These are phyloP conservation scores for Myanophis thanlyinensis DNA, from an alignment of 2,113 vertebrate genomes.

Conservation along the genomic window DNA sequence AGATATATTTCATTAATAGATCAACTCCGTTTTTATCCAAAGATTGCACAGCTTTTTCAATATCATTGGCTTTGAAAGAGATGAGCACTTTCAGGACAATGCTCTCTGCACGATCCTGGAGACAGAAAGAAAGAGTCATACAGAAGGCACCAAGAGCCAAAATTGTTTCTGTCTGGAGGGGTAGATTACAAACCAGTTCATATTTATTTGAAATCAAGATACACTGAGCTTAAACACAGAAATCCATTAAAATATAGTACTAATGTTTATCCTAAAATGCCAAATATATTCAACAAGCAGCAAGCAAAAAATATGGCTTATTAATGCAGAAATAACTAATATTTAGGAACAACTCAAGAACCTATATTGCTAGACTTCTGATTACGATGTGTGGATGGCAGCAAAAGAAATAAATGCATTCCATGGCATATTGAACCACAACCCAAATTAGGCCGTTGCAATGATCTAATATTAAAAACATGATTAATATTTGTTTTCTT, in stretches of 20 bases:
- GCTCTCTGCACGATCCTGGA: constrained; percentile 91
- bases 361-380: not conserved
- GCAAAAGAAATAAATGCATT: no score
- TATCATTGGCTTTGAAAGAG: constrained; percentile 93
- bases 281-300: not conserved
- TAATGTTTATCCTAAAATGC: not conserved
- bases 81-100: constrained; percentile 95
- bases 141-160: not conserved
- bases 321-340: not conserved
- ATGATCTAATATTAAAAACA: not conserved
- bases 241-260: not conserved
- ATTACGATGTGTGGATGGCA: not conserved
- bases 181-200: not conserved
- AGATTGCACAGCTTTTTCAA: constrained; percentile 94
- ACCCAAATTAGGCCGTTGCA: not conserved
- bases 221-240: not conserved
- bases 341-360: not conserved
- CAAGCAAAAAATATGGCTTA: not conserved
- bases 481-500: not conserved
- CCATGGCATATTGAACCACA: not conserved
- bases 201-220: not conserved
- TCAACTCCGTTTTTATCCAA: constrained; percentile 92
- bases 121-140: constrained; percentile 19
- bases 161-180: not conserved
- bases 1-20: constrained; percentile 99